Evolutionary conservation across 2,113 vertebrate species (phyloP), one percentile per base, ranked within the genome.

Genomic region (Rhipidura dahli): DNA sequence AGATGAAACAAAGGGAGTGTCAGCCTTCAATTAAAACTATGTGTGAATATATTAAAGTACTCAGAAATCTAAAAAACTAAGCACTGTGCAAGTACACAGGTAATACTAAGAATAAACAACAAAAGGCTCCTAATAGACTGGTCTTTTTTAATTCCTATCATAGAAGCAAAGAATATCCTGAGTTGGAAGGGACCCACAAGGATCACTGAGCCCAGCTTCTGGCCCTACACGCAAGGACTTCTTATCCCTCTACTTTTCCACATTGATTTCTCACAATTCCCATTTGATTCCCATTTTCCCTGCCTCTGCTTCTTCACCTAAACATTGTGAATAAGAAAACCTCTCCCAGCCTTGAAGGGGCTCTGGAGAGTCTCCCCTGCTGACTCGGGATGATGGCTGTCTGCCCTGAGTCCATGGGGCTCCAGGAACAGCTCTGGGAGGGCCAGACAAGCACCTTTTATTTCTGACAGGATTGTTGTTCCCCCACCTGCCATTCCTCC

Each of bases 331-430:
- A 59, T 11, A 66, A 65, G 5, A 21, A 83, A 75, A 33, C 2
- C 2, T 49, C 6, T 8, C 10, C n/a, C 20, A 54, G 5, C 27
- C 49, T 53, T 59, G 10, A 40, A 59, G 4, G 19, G 17, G 16
- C 50, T 15, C 35, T 64, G 30, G 16, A 73, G 8, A 69, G 1
- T 3, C 4, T 44, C 8, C 2, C 8, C 24, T 44, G 12, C 4
- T 44, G 8, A 54, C 7, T 64, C 22, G 76, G 8, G 24, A 12
- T 37, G 18, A 21, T 11, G 8, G 13, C 1, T 19, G 5, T 61
- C 2, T 11, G 3, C 4, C 2, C 4, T 11, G 5, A 3, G 10
- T 10, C 20, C 24, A 30, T 11, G 15, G 20, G 12, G 13, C 8
- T 37, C 50, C 20, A 51, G 23, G 30, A 50, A 22, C 4, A 85